Conservation (phyloP, 2,888 invertebrate species). For the Pardosa pseudoannulata region DNA sequence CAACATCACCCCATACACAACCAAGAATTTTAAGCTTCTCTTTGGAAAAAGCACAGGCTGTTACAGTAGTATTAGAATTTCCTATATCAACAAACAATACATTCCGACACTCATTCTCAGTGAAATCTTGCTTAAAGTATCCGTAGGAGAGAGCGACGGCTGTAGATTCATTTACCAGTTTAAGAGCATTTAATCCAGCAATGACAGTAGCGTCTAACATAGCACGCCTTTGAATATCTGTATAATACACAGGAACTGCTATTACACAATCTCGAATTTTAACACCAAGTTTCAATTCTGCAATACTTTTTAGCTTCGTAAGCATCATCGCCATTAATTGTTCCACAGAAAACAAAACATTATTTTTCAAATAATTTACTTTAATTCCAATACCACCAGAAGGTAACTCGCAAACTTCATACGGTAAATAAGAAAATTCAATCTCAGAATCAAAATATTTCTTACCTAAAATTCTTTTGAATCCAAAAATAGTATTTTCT, state of each 20-base stretch:
- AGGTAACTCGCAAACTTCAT: constrained; percentile 83
- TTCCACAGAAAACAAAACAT: constrained; percentile 90
- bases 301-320: constrained; percentile 95
- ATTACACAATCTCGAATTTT: constrained; percentile 96
- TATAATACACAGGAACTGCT: constrained; percentile 94
- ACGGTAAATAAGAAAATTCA: constrained; percentile 39
- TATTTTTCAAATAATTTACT: constrained; percentile 90
- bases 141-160: constrained; percentile 97
- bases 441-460: constrained; percentile 81
- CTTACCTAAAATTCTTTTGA: constrained; percentile 94
- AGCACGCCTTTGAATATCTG: constrained; percentile 94
- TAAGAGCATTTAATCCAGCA: constrained; percentile 93
- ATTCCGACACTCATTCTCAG: constrained; percentile 91
- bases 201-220: constrained; percentile 93
- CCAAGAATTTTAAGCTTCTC: constrained; percentile 84
- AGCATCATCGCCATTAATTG: constrained; percentile 98
- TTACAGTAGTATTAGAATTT: constrained; percentile 91
- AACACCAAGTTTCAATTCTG: constrained; percentile 89
- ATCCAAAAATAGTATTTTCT: constrained; percentile 95
- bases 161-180: constrained; percentile 97
- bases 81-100: constrained; percentile 98
- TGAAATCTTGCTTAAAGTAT: constrained; percentile 97
- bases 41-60: constrained; percentile 79
- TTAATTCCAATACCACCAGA: constrained; percentile 75
- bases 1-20: constrained; percentile 89